phyloP scores from a whole-genome alignment of 2,113 vertebrate genomes.

The Trichechus manatus region DNA sequence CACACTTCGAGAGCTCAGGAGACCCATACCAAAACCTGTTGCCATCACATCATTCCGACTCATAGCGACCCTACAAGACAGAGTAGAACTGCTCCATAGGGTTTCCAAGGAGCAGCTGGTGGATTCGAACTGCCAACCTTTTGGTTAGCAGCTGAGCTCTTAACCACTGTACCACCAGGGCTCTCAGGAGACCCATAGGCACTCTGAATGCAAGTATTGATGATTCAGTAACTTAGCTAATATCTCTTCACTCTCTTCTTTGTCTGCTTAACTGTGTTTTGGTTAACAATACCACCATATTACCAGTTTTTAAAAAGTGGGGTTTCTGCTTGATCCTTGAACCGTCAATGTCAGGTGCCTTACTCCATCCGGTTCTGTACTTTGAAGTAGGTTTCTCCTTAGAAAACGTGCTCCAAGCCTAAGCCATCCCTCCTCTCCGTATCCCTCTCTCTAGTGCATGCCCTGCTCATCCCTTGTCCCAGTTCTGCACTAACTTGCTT shows the following conservation, averaged over 20 bases:
- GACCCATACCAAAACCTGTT: no score
- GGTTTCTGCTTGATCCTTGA: not conserved
- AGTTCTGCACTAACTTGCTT: not conserved
- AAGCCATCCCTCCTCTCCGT: rapidly evolving
- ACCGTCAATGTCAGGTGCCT: not conserved
- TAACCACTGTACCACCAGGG: no score
- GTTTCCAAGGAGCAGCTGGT: no score
- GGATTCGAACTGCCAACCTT: no score
- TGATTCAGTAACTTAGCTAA: not conserved
- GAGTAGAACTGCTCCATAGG: no score
- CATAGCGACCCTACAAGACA: no score
- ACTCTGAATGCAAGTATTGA: not conserved
- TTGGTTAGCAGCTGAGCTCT: no score
- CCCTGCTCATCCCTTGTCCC: no score
- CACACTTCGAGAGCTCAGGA: not conserved
- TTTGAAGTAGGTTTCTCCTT: not conserved
- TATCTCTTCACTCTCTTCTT: not conserved
- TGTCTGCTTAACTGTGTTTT: not conserved
- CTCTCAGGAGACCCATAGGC: not conserved
- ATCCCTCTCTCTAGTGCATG: not conserved
- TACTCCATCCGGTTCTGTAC: not conserved
- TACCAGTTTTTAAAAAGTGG: not conserved
- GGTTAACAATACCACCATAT: rapidly evolving
- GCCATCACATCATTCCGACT: no score
- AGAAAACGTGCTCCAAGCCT: not conserved